Base-by-base conservation (phyloP, 2,888 invertebrate species). In the Ichneumon xanthorius region DNA sequence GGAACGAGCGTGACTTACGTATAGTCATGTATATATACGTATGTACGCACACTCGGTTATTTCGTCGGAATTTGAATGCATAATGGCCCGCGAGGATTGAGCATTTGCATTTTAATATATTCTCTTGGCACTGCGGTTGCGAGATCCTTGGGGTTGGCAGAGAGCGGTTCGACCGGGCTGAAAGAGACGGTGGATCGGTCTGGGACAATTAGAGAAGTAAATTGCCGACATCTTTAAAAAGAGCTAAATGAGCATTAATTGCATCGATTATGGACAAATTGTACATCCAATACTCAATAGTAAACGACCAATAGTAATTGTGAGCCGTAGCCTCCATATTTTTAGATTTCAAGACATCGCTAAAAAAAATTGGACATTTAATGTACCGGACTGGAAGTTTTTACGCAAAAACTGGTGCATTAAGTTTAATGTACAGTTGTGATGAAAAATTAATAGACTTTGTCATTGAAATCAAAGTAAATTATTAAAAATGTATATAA, bases 51-150 rank as follows among this genome's bases (percentile, higher is more conserved):
- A 48, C 70, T 71, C 3, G 53, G 22, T 68, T 70, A 76, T 87
- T 79, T 85, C 78, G 67, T 61, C 7, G 33, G 85, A 87, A 84
- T 87, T 85, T 80, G 72, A 86, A 87, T 87, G 81, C 80, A 83
- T 86, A 86, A 84, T 84, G 63, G 53, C 84, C 55, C 70, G 63
- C 55, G 77, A 48, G 45, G 67, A 71, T 78, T 73, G 79, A 76
- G 83, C 84, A 86, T 86, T 87, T 86, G 77, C 85, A 86, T 87
- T 85, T 84, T 87, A 87, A 86, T 87, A 70, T 82, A 82, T 86
- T 85, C 67, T 37, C 68, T 75, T 67, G 75, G 63, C 45, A 67
- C 50, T 48, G 68, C 63, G 73, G 26, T 45, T 63, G 71, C 22
- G 72, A 75, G 73, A 53, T 53, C 11, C 37, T 67, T 9, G 45